Evolutionary conservation across 2,113 vertebrate species (phyloP).

Genomic region (Dissostichus mawsoni): DNA sequence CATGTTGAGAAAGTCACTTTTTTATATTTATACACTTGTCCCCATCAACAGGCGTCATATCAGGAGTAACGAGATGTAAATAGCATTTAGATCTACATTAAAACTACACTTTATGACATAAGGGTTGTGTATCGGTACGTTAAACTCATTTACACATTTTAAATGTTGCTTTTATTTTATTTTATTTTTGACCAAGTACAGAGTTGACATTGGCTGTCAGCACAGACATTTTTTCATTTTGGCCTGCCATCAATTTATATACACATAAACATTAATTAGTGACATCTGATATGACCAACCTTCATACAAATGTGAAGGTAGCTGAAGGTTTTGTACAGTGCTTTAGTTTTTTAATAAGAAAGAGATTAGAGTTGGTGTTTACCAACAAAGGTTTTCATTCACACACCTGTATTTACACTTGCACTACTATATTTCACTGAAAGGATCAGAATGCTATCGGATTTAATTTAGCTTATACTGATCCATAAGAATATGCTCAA

Average conservation of each 20-base stretch:
- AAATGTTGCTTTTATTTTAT: not conserved
- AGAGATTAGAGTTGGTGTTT: not conserved
- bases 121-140: not conserved
- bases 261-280: not conserved
- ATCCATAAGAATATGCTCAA: not conserved
- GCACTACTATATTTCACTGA: not conserved
- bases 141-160: not conserved
- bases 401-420: not conserved
- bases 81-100: not conserved
- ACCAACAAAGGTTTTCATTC: not conserved
- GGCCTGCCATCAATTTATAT: not conserved
- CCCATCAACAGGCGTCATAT: too few species aligned
- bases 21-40: too few species aligned
- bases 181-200: not conserved
- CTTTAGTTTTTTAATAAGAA: not conserved
- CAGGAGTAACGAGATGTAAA: not conserved
- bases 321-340: not conserved
- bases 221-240: not conserved
- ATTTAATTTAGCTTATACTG: not conserved
- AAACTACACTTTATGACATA: not conserved
- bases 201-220: not conserved
- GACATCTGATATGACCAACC: not conserved
- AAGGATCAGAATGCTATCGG: not conserved
- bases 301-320: not conserved
- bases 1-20: not conserved